phyloP scores from a whole-genome alignment of 2,113 vertebrate species.

The Marcusenius ussheri region DNA sequence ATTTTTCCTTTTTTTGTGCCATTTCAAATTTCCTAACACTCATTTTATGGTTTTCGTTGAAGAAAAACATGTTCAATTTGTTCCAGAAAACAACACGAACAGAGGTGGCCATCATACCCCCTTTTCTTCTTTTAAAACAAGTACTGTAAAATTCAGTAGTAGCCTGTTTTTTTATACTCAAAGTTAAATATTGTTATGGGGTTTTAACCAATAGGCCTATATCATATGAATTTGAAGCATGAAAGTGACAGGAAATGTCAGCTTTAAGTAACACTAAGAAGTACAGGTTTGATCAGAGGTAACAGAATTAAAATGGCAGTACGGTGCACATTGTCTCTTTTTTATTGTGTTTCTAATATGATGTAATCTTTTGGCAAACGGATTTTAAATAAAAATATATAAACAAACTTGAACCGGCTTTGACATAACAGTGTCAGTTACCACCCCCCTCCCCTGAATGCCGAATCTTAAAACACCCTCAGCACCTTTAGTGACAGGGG shows the following conservation, averaged over 20 bases:
- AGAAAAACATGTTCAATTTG: neutral
- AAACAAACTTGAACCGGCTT: neutral
- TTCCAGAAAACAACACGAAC: neutral
- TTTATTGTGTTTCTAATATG: slow-evolving; percentile 4
- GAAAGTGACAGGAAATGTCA: neutral
- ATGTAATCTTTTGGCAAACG: neutral
- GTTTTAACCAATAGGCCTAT: neutral
- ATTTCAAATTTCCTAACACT: neutral
- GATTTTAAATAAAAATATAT: slow-evolving; percentile 43
- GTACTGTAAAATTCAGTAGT: slow-evolving; percentile 1
- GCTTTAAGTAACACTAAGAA: neutral
- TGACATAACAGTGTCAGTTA: neutral
- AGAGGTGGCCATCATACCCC: neutral
- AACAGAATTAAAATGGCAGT: neutral
- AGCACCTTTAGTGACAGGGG: neutral
- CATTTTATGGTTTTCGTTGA: neutral
- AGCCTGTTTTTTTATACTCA: neutral
- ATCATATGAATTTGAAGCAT: neutral
- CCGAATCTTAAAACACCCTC: neutral
- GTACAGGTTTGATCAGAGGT: slow-evolving; percentile 16
- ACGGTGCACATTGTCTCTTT: neutral
- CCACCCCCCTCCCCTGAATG: neutral
- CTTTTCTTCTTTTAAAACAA: neutral
- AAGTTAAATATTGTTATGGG: neutral
- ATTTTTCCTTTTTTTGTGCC: neutral